phyloP scores from a whole-genome alignment of 2,888 invertebrate species.

The Catotricha subobsoleta region DNA sequence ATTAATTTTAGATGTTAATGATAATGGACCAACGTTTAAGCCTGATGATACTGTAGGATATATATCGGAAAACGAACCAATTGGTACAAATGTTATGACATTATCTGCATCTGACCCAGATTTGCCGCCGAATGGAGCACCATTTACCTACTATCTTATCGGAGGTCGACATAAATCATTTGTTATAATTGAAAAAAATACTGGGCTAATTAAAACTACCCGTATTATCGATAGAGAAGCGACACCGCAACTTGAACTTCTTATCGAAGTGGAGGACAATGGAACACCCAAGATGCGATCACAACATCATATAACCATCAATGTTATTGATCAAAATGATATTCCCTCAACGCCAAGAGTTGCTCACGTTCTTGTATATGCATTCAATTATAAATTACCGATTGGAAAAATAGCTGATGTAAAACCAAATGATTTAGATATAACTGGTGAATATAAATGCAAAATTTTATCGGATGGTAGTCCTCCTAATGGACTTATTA shows the following conservation, averaged over 20 bases:
- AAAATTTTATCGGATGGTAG: constrained; percentile 43
- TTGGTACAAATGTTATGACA: constrained; percentile 65
- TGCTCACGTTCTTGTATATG: constrained; percentile 59
- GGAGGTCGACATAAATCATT: constrained; percentile 61
- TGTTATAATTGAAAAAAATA: constrained; percentile 59
- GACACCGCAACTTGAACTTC: constrained; percentile 52
- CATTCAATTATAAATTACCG: constrained; percentile 58
- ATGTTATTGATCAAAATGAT: constrained; percentile 76
- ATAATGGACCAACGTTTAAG: constrained; percentile 76
- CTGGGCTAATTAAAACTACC: constrained; percentile 63
- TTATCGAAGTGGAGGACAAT: constrained; percentile 76
- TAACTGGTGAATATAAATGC: constrained; percentile 77
- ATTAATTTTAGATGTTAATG: constrained; percentile 71
- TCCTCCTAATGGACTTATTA: constrained; percentile 40
- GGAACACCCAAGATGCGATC: constrained; percentile 69
- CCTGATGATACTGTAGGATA: constrained; percentile 51
- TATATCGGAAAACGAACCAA: constrained; percentile 72
- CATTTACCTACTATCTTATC: constrained; percentile 63
- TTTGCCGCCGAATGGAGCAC: constrained; percentile 75
- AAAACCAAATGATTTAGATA: constrained; percentile 80
- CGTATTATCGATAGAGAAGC: constrained; percentile 66
- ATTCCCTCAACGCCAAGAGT: constrained; percentile 72
- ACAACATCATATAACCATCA: constrained; percentile 55
- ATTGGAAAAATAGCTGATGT: constrained; percentile 77
- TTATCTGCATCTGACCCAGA: constrained; percentile 80